phyloP scores from a whole-genome alignment of 2,113 vertebrate species.

The Onychorhynchus coronatus region DNA sequence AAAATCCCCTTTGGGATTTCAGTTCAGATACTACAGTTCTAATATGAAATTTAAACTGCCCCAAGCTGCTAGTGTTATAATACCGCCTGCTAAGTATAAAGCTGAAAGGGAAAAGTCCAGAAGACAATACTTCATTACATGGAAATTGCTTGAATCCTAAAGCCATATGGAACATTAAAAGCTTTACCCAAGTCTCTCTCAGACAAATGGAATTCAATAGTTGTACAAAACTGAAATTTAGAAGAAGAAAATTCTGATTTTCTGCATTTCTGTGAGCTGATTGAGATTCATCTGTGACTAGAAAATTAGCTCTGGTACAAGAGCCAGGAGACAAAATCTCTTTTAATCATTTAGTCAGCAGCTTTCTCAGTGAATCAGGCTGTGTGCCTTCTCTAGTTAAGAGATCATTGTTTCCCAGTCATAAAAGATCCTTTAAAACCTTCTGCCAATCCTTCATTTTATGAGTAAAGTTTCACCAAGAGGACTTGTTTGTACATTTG shows the following conservation, averaged over 20 bases:
- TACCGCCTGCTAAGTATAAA: conserved; percentile 60
- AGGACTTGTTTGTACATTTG: neutral
- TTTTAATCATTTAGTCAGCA: neutral
- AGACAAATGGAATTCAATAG: conserved; percentile 16
- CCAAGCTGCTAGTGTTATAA: conserved; percentile 42
- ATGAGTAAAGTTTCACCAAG: neutral
- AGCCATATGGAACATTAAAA: conserved; percentile 45
- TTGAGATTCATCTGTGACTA: neutral
- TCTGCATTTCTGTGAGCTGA: neutral
- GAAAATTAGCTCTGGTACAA: neutral
- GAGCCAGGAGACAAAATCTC: neutral
- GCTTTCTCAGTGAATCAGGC: neutral
- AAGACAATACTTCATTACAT: conserved; percentile 56
- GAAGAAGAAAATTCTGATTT: neutral
- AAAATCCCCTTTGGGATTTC: conserved; percentile 48
- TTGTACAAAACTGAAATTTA: neutral
- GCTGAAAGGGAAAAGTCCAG: conserved; percentile 47
- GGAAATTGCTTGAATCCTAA: conserved; percentile 54
- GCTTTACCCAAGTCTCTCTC: conserved; percentile 19
- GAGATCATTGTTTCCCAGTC: neutral
- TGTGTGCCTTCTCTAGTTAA: neutral
- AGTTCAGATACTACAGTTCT: conserved; percentile 20
- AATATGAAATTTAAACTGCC: conserved; percentile 55
- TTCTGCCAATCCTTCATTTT: neutral
- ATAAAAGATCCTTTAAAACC: neutral